Evolutionary conservation across 2,888 invertebrate species (phyloP), one percentile per base, ranked within the genome.

Genomic region (Parthenolecanium corni): DNA sequence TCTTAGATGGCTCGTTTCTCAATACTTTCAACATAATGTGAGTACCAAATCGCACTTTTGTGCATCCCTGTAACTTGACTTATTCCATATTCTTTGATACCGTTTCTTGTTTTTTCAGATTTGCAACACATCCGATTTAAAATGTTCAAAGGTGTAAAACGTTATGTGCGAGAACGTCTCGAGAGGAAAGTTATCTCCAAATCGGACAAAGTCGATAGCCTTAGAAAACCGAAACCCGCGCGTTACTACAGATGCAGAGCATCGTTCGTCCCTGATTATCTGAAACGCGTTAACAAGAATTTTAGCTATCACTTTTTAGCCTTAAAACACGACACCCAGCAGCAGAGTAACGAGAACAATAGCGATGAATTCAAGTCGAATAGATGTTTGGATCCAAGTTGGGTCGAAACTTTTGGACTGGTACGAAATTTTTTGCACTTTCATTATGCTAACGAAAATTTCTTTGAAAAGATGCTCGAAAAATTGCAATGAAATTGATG

Each of bases 341-440:
- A 49, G 5, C 21, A 40, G n/a, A 18, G 38, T 16, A 31, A 61
- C 2, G 25, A 61, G 1, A 49, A 36, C 4, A 49, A 23, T n/a
- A 23, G 24, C 36, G 61, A 61, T 14, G 38, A 47, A 38, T 61
- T 47, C 18, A 23, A 40, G 20, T 36, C 52, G 16, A 18, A 21
- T 1, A 14, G 24, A n/a, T 49, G 51, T 16, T 14, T 64, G 46
- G 31, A 58, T 21, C 31, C 51, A 21, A 36, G 25, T 1, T 58
- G 52, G 61, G 21, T 64, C 1, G 64, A 58, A 52, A 58, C 61
- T 11, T 18, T 57, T 14, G 64, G 64, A 40, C 42, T 47, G 58
- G 64, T 64, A 46, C n/a, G n/a, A n/a, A 25, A 52, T 54, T 23
- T 49, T 24, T 21, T 24, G 1, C 18, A 20, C 24, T 42, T 40